Conservation (phyloP, 2,888 invertebrate species). For the Dorcus hopei region DNA sequence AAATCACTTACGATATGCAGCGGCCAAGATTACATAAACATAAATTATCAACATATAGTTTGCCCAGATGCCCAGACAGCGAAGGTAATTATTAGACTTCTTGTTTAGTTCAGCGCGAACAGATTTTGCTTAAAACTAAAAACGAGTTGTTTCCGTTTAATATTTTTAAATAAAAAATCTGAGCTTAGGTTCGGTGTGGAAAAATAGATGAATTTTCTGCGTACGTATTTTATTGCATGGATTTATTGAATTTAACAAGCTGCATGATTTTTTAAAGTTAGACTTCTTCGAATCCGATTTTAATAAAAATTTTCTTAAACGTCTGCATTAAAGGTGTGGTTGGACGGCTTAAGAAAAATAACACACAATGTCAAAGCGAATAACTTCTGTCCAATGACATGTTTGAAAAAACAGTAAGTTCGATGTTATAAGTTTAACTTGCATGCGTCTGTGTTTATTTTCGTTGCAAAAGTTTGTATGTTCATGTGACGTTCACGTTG, state of each 20-base stretch:
- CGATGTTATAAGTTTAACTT: slow-evolving; percentile 24
- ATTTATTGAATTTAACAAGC: slow-evolving; percentile 9
- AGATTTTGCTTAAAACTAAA: neutral
- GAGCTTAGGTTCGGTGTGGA: neutral
- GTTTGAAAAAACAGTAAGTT: slow-evolving; percentile 99
- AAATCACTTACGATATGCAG: slow-evolving; percentile 96
- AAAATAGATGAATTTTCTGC: neutral
- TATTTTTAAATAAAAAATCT: neutral
- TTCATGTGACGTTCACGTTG: slow-evolving; percentile 9
- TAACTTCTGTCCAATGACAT: slow-evolving; percentile 98
- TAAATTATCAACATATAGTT: slow-evolving; percentile 95
- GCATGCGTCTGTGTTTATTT: slow-evolving; percentile 23
- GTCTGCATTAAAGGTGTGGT: slow-evolving; percentile 77
- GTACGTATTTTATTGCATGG: slow-evolving; percentile 7
- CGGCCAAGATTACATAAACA: slow-evolving; percentile 98
- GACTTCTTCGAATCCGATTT: too few species aligned
- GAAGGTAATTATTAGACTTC: slow-evolving; percentile 62
- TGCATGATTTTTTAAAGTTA: slow-evolving; percentile 11
- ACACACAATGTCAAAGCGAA: slow-evolving; percentile 99
- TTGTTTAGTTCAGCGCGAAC: neutral
- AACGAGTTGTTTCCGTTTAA: neutral
- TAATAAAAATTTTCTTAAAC: slow-evolving; percentile 13
- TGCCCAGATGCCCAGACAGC: slow-evolving; percentile 91
- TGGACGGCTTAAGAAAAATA: slow-evolving; percentile 89
- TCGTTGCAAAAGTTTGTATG: slow-evolving; percentile 9